Base-by-base conservation (phyloP, 2,888 invertebrate species). In the Dinocampus coccinellae region DNA sequence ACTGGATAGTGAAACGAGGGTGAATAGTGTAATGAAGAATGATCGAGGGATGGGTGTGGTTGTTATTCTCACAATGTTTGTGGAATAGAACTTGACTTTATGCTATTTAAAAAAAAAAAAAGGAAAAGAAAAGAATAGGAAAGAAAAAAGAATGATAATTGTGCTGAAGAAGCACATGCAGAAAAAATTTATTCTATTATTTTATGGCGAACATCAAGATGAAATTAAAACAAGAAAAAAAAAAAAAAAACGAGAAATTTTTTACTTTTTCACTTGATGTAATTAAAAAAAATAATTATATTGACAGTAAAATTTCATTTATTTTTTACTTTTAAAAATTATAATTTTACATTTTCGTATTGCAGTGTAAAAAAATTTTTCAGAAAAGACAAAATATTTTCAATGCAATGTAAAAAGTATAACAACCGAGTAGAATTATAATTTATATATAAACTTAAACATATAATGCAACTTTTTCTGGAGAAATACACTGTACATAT, bases 11-110 rank as follows among this genome's bases (percentile, higher is more conserved):
- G 36, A 55, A 55, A 65, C 42, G 70, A 34, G 62, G 57, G 67
- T 58, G 72, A 65, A 60, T 68, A 53, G 33, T 67, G 65, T 73
- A 75, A 72, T 73, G 73, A 76, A 53, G 55, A 66, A 42, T 68
- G 20, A 42, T 29, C 20, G 16, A 58, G 47, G 33, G 57, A 26
- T 57, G 67, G 29, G 67, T 60, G 67, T 24, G 36, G 66, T 39
- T 20, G 29, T 53, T 39, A 60, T 42, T 68, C 57, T 60, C 29
- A 58, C 57, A 42, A 68, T 58, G 60, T 68, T 68, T 68, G 29
- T 20, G 13, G 20, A 68, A 20, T n/a, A 26, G 67, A 60, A 60
- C 33, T 20, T 33, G 9, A 11, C 58, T 22, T 7, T 11, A 26
- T 26, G 29, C 22, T 67, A 33, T 67, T 42, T 24, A 16, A 11